Conservation (phyloP, 2,113 vertebrate genomes). For the Prinia subflava region DNA sequence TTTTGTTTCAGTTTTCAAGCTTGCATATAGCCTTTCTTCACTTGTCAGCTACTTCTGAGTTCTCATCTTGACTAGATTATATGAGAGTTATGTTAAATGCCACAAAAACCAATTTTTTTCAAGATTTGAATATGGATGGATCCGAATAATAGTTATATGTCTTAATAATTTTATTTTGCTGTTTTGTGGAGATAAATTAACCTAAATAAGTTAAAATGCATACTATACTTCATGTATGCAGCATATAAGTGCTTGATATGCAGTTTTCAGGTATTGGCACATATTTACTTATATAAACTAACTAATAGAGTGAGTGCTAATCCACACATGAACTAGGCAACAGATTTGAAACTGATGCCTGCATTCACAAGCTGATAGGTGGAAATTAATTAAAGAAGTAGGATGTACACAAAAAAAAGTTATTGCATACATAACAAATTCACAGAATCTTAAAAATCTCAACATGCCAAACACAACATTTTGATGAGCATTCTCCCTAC, state of each 20-base stretch:
- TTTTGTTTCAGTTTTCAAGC: neutral
- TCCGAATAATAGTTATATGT: neutral
- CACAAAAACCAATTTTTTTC: neutral
- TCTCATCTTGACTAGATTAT: neutral
- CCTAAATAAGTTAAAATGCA: neutral
- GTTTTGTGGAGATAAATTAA: neutral
- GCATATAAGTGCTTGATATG: neutral
- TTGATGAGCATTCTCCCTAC: neutral
- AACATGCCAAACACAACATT: neutral
- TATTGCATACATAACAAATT: neutral
- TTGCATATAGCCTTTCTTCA: neutral
- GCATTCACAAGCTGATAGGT: neutral
- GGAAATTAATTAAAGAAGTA: neutral
- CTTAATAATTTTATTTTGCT: neutral
- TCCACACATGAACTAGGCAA: neutral
- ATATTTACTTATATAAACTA: neutral
- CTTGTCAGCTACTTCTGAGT: neutral
- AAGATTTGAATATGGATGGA: neutral
- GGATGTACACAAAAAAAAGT: neutral
- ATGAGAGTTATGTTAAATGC: neutral
- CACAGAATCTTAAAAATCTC: neutral
- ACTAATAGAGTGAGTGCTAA: neutral
- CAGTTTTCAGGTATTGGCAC: neutral
- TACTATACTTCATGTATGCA: neutral
- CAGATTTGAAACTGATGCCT: neutral